Base-by-base conservation (phyloP, 1,140 invertebrate genomes). In the Drosophila pseudoobscura region DNA sequence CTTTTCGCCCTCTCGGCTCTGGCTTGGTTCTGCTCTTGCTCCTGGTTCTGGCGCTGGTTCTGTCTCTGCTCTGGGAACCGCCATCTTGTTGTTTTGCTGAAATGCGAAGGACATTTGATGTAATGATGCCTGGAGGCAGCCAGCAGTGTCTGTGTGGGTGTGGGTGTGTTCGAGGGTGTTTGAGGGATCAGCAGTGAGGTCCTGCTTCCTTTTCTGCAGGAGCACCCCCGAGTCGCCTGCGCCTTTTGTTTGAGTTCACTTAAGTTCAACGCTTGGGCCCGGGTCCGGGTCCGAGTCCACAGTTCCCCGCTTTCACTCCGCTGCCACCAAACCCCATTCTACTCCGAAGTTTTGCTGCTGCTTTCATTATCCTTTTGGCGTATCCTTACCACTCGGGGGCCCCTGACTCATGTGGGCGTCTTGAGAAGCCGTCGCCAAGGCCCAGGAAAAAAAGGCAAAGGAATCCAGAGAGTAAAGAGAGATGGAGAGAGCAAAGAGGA, bases 101-200 rank as follows among this genome's bases (percentile, higher is more conserved):
- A 88, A 88, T 88, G 84, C 83, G 83, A 88, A 88, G 83, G 83
- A 88, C 83, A 88, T 88, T 88, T 88, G 83, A 88, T 88, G 83
- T 88, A 88, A 88, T 88, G 83, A 88, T 88, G 83, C 83, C 83
- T 88, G 84, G 78, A 88, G 79, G 83, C 83, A 89, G 79, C 83
- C 83, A 71, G 49, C 78, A 85, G 61, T 72, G 29, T 58, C 59
- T 66, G 45, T 41, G 58, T 59, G 56, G 62, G 49, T 72, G 66
- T 57, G 53, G 31, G 57, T 57, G 47, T 50, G 49, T 72, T 46
- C 61, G 61, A 73, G 54, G 59, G 66, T 71, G 59, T 72, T 62
- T 58, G 64, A 63, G 70, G 62, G 54, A 75, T 70, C 69, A 64
- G 72, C 62, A 50, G 56, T 62, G 57, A 71, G 76, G 73, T 73